A percentile compares a stretch with the other conserved stretches of the same genome.
phyloP scores from a whole-genome alignment of 2,888 invertebrate genomes.

The Physocephala rufipes region DNA sequence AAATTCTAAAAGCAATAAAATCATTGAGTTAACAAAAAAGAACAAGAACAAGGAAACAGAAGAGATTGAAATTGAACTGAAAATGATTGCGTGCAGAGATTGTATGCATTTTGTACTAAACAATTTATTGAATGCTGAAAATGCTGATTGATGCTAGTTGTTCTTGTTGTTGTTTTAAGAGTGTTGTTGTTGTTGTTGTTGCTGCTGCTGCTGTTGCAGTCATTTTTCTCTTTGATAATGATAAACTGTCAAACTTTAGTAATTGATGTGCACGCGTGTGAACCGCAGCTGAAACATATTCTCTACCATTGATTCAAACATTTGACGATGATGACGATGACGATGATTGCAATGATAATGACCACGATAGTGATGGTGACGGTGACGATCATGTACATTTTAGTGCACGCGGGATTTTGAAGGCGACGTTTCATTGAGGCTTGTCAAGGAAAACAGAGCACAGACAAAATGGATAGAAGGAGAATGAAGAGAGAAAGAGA shows the following conservation, averaged over 20 bases:
- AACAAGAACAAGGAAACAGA: background rate
- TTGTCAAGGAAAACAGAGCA: background rate
- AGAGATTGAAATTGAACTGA: constrained; percentile 30
- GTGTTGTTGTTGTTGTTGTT: background rate
- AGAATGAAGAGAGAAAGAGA: constrained; percentile 8
- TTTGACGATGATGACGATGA: background rate
- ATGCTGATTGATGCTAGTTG: background rate
- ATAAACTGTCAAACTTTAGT: constrained; percentile 45
- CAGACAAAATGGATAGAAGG: constrained; percentile 22
- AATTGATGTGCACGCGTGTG: constrained; percentile 45
- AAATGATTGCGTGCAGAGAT: constrained; percentile 33
- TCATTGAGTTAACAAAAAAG: background rate
- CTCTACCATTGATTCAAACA: background rate
- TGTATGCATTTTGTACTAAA: background rate
- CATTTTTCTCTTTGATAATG: constrained; percentile 18
- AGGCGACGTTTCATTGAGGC: background rate
- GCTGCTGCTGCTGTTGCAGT: background rate
- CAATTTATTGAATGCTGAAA: background rate
- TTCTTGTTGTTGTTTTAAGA: background rate
- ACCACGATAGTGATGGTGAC: background rate
- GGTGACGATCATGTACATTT: background rate
- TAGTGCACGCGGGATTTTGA: background rate
- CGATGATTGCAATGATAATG: background rate
- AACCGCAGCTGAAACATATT: constrained; percentile 27
- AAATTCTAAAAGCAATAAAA: constrained; percentile 13